These are phyloP conservation scores for Cydia strobilella DNA, from an alignment of 1,140 invertebrate genomes.

Conservation along the genomic window DNA sequence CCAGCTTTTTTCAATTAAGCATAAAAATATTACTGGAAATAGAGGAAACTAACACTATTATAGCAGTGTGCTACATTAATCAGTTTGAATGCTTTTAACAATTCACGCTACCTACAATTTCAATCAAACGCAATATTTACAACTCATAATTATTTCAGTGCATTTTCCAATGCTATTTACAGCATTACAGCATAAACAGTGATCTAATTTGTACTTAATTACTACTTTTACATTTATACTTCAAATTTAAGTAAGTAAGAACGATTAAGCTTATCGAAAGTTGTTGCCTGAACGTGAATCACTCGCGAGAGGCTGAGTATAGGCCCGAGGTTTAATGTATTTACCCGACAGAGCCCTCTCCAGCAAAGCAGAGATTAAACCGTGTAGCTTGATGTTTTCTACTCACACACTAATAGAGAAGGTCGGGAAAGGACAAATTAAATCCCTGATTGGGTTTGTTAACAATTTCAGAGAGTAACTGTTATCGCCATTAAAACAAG, in stretches of 20 bases:
- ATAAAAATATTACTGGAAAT: neutral
- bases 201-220: no score
- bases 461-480: neutral
- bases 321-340: conserved; percentile 29
- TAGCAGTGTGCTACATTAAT: neutral
- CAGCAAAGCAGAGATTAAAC: conserved; percentile 24
- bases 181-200: neutral
- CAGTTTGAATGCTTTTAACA: neutral
- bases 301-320: conserved; percentile 16
- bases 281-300: conserved; percentile 24
- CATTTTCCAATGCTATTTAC: neutral
- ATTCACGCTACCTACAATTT: neutral
- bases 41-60: neutral
- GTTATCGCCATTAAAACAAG: conserved; percentile 2
- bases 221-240: no score
- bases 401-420: conserved; percentile 8
- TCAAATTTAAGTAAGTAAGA: no score
- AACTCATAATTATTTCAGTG: neutral
- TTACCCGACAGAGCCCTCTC: conserved; percentile 22
- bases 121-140: conserved; percentile 1
- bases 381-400: conserved; percentile 22
- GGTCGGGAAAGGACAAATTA: conserved; percentile 21
- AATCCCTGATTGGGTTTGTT: conserved; percentile 20
- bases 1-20: neutral
- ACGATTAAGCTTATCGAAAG: conserved; percentile 1